These are phyloP conservation scores for Pseudolaguvia tuberculata DNA, from an alignment of 2,113 vertebrate genomes.

Conservation along the genomic window DNA sequence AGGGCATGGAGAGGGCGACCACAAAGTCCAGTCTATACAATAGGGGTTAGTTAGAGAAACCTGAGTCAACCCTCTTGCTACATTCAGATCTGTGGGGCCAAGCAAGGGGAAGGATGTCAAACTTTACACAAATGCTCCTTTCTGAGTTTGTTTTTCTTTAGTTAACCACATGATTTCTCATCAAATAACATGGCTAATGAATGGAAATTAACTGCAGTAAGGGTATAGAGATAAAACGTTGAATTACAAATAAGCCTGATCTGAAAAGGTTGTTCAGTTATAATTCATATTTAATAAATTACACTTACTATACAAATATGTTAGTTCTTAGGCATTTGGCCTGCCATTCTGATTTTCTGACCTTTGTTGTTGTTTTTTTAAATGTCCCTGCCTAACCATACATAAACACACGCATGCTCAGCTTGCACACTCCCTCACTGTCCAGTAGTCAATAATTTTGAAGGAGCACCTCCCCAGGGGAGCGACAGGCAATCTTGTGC, in stretches of 20 bases:
- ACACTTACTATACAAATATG: background rate
- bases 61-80: slow-evolving; percentile 12
- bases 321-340: background rate
- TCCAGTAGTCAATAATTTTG: slow-evolving; percentile 72
- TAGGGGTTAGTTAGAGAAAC: slow-evolving; percentile 30
- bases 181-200: background rate
- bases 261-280: background rate
- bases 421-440: slow-evolving; percentile 47
- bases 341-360: slow-evolving; percentile 39
- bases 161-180: background rate
- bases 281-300: background rate
- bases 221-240: background rate
- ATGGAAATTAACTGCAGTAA: background rate
- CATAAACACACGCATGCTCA: slow-evolving; percentile 16
- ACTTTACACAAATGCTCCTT: background rate
- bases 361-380: slow-evolving; percentile 58
- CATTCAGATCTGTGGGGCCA: slow-evolving; percentile 12
- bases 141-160: background rate
- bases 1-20: slow-evolving; percentile 16
- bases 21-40: slow-evolving; percentile 31
- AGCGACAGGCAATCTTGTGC: slow-evolving; percentile 62
- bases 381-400: slow-evolving; percentile 49
- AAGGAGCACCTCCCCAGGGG: slow-evolving; percentile 65
- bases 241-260: background rate
- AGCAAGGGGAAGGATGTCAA: background rate